Evolutionary conservation across 1,140 invertebrate species (phyloP), one percentile per base, ranked within the genome.

Genomic region (Chrysopa pallens): DNA sequence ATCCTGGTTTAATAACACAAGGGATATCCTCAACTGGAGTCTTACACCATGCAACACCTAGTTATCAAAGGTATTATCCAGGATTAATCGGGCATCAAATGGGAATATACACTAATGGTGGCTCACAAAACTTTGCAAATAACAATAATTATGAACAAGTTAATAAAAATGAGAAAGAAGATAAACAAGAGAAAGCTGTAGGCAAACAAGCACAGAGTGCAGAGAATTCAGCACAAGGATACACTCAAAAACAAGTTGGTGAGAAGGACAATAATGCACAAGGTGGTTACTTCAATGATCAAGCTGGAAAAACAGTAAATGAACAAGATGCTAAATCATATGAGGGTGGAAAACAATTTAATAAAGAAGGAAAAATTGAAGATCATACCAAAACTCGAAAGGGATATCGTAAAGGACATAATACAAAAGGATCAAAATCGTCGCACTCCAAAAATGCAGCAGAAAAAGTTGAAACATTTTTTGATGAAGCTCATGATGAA

Each of bases 361-460:
- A 72, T 48, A 66, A 73, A 53, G 55, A 68, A 49, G 72, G 72
- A 69, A 59, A 52, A 46, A 68, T 69, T 36, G 68, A 65, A 42
- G 64, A 64, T 39, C 60, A 66, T 43, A 43, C 69, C 17, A 69
- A 71, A 35, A 61, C 61, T 42, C 61, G 66, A 27, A 65, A 67
- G 40, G 71, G 70, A 13, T 73, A 76, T 48, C 74, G 73, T 51
- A 78, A 76, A 44, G 74, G 74, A 1, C 73, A 76, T 52, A 67
- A 69, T 17, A 71, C 68, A 48, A 73, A 73, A 48, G 74, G 73
- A 8, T 76, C 73, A 54, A 73, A 75, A 50, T 64, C 66, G 4
- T 74, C 72, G 0, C 73, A 74, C 48, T 72, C 73, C 46, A 78
- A 78, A 45, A 74, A 78, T 50, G 74, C 76, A 50, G 67, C 70